Evolutionary conservation across 2,888 invertebrate genomes (phyloP), one percentile per base, ranked within the genome.

Genomic region (Leptinotarsa haldemani): DNA sequence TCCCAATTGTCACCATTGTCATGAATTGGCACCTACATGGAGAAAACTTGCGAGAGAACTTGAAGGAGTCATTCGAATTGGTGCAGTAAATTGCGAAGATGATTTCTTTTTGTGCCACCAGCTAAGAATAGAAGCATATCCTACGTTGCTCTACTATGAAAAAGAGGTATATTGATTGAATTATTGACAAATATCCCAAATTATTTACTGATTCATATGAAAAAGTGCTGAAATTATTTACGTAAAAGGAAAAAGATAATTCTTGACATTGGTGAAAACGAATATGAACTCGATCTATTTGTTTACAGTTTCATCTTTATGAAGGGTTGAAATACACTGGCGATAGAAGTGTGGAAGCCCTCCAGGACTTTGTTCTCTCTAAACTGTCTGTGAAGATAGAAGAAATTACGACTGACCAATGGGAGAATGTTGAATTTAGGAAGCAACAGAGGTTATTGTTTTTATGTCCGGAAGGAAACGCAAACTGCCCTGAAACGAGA

Each of bases 31-130:
- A 2, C 94, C 95, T 12, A 90, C 91, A 86, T 97, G 96, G 96
- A 90, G 95, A 73, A 92, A 92, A 83, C 85, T 97, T 74, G 95
- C 95, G 15, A 90, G 91, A 80, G 90, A 93, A 81, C 89, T 96
- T 77, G 93, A 94, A 83, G 95, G 95, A 68, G 94, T 95, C 73
- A 91, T 95, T 83, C 88, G 91, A 86, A 81, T 97, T 70, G 96
- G 93, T 50, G 96, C 95, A 48, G 94, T 97, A 0, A 96, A 97
- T 86, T 97, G 96, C 87, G 94, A 94, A 87, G 95, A 95, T 85
- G 94, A 96, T 83, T 94, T 93, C 89, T 88, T 90, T 61, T 89
- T 96, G 76, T 97, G 97, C 86, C 90, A 91, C 81, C 91, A 93
- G 82, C 90, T 95, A 87, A 91, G 92, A 77, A 93, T 96, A 77